Conservation (phyloP, 2,113 vertebrate genomes). For the Heliornis fulica region DNA sequence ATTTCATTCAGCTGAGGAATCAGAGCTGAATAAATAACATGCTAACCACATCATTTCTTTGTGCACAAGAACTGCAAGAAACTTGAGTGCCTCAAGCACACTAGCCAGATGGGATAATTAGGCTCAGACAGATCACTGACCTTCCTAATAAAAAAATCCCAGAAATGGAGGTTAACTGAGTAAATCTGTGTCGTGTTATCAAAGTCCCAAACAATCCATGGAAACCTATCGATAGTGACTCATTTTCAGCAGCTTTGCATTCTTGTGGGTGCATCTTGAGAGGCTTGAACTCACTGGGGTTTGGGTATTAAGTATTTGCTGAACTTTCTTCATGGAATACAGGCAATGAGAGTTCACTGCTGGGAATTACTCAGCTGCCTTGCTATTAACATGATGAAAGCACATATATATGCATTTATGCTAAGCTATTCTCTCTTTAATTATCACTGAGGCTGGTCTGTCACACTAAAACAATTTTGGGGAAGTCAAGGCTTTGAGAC, state of each 20-base stretch:
- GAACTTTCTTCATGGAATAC: neutral
- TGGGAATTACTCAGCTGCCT: neutral
- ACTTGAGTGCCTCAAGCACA: neutral
- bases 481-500: neutral
- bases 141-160: conserved; percentile 35
- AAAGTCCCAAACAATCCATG: neutral
- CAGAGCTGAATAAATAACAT: neutral
- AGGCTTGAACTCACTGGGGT: neutral
- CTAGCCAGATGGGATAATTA: conserved; percentile 33
- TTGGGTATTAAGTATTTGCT: neutral
- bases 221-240: neutral
- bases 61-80: neutral
- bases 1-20: neutral
- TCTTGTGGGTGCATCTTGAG: neutral
- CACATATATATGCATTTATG: conserved; percentile 28
- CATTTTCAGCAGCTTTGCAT: neutral
- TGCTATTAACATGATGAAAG: neutral
- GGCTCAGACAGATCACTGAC: conserved; percentile 50
- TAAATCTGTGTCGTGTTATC: conserved; percentile 20
- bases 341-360: neutral
- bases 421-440: conserved; percentile 34
- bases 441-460: conserved; percentile 7
- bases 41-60: neutral
- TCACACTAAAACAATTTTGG: neutral
- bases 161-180: neutral